Evolutionary conservation across 2,113 vertebrate species (phyloP).

Genomic region (Centropus unirufus): DNA sequence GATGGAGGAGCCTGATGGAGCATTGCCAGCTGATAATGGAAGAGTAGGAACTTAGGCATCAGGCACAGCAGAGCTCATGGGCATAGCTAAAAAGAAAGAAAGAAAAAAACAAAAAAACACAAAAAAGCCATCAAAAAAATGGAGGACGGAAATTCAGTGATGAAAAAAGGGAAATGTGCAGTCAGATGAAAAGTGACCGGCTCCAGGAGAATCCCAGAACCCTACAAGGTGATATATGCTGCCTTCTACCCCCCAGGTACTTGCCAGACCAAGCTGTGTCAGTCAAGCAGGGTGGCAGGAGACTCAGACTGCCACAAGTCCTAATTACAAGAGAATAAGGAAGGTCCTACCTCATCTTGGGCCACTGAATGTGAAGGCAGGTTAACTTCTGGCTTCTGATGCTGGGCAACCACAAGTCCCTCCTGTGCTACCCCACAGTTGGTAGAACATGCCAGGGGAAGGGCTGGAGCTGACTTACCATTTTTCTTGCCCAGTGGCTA

Average conservation of each 20-base stretch:
- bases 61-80: not conserved
- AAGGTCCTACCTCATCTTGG: not conserved
- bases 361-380: not conserved
- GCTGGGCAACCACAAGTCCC: not conserved
- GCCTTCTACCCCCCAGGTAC: not conserved
- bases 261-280: not conserved
- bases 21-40: conserved; percentile 23
- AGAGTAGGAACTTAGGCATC: not conserved
- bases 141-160: not conserved
- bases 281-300: not conserved
- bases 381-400: not conserved
- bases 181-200: not conserved
- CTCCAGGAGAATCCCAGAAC: not conserved
- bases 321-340: not conserved
- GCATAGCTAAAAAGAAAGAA: not conserved
- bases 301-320: not conserved
- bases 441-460: not conserved
- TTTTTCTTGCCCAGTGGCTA: not conserved
- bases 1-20: not conserved
- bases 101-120: not conserved
- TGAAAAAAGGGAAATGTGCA: not conserved
- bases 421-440: not conserved
- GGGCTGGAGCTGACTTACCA: not conserved
- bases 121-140: not conserved
- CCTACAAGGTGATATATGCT: fast-evolving